phyloP scores from a whole-genome alignment of 2,113 vertebrate genomes.

The Oryzias curvinotus region DNA sequence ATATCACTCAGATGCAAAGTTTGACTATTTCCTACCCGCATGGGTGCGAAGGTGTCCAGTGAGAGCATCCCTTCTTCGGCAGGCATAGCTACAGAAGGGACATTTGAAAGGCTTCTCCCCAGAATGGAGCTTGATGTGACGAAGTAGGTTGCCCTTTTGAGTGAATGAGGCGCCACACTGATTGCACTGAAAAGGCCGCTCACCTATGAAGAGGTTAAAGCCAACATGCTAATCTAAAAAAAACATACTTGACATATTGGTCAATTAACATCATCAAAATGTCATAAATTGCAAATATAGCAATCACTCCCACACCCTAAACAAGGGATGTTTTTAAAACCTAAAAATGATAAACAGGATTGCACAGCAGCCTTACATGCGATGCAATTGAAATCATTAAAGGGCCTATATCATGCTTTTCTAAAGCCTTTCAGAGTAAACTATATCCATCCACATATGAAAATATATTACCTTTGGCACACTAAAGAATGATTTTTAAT shows the following conservation, averaged over 20 bases:
- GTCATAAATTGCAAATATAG: not conserved
- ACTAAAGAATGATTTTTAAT: no score
- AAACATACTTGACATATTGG: not conserved
- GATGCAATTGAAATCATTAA: no score
- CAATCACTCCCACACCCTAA: no score
- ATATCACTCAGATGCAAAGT: not conserved
- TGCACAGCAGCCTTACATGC: no score
- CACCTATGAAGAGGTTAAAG: conserved; percentile 77
- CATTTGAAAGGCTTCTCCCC: conserved; percentile 99
- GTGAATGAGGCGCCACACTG: conserved; percentile 98
- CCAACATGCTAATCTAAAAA: conserved; percentile 10
- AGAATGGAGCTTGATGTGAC: conserved; percentile 97
- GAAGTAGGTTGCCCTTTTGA: conserved; percentile 96
- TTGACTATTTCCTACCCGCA: conserved; percentile 80
- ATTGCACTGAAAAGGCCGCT: conserved; percentile 96
- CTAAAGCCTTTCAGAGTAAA: no score
- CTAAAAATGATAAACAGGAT: no score
- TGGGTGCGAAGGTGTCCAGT: conserved; percentile 95
- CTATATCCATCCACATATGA: no score
- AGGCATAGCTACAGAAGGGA: conserved; percentile 96
- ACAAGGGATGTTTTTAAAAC: no score
- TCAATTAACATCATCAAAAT: not conserved
- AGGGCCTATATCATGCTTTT: no score
- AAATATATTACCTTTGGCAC: no score
- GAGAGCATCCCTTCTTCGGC: conserved; percentile 90